Evolutionary conservation across 2,797 vertebrate genomes (phyloP).

Genomic region (Varecia variegata): DNA sequence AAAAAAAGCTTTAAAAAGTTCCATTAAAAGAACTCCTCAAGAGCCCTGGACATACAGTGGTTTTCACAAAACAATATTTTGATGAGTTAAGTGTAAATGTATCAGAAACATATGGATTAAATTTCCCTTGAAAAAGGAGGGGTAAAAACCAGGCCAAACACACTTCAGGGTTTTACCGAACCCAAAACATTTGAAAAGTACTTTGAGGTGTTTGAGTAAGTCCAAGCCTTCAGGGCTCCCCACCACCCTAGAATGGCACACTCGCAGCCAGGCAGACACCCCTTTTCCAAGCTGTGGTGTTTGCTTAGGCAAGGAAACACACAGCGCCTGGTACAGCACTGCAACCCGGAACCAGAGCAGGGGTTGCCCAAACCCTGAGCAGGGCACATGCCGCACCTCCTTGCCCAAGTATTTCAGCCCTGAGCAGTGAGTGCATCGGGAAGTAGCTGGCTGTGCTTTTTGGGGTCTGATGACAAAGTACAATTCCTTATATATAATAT

Average conservation of each 20-base stretch:
- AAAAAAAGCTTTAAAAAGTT: conserved; percentile 64
- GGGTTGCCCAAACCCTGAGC: background rate
- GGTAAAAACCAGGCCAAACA: conserved; percentile 28
- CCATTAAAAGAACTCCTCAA: conserved; percentile 61
- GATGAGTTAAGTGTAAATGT: conserved; percentile 75
- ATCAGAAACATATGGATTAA: conserved; percentile 73
- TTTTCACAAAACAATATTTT: conserved; percentile 75
- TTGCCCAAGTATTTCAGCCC: background rate
- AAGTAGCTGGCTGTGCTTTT: background rate
- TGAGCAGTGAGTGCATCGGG: background rate
- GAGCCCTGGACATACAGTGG: conserved; percentile 60
- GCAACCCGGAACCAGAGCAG: background rate
- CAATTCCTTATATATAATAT: background rate
- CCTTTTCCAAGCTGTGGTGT: background rate
- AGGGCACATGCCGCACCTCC: background rate
- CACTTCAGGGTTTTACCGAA: conserved; percentile 48
- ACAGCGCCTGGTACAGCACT: background rate
- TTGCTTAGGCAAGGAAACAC: background rate
- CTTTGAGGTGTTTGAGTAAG: conserved; percentile 53
- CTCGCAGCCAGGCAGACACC: background rate
- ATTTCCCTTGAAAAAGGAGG: conserved; percentile 68
- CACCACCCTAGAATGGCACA: background rate
- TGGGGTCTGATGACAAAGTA: background rate
- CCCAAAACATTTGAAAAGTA: conserved; percentile 45
- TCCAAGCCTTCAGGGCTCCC: conserved; percentile 3